phyloP scores from a whole-genome alignment of 1,140 invertebrate genomes.

The Protaetia brevitarsis region DNA sequence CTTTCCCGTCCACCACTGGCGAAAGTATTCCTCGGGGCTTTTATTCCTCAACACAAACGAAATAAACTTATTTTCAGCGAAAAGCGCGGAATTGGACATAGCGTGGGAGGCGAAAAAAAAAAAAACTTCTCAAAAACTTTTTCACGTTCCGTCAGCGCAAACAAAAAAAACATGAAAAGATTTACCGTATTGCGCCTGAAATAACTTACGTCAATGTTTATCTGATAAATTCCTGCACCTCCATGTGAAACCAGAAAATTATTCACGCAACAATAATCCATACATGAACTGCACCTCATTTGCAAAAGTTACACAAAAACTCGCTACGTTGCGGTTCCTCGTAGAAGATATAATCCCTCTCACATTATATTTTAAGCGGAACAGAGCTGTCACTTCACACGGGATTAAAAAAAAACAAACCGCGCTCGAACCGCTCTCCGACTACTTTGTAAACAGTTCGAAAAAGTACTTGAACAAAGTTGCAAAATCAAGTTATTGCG shows the following conservation, averaged over 20 bases:
- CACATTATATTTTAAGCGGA: too few relatives aligned
- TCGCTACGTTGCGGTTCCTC: too few relatives aligned
- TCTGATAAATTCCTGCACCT: not conserved
- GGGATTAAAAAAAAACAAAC: too few relatives aligned
- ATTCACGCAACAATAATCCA: not conserved
- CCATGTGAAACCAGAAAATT: not conserved
- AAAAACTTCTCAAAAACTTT: not conserved
- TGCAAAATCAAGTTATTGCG: too few relatives aligned
- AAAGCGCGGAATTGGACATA: not conserved
- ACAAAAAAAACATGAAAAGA: not conserved
- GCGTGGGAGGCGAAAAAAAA: not conserved
- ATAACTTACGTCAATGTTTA: constrained; percentile 1
- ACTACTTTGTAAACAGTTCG: too few relatives aligned
- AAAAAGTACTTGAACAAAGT: too few relatives aligned
- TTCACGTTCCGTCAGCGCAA: not conserved
- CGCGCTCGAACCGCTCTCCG: too few relatives aligned
- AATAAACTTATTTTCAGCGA: constrained; percentile 5
- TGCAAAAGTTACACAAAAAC: too few relatives aligned
- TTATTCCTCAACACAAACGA: not conserved
- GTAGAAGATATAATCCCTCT: too few relatives aligned
- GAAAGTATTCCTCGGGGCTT: not conserved
- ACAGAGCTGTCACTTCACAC: too few relatives aligned
- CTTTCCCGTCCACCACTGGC: not conserved
- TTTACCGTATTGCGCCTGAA: not conserved
- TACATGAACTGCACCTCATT: not conserved